Evolutionary conservation across 2,113 vertebrate genomes (phyloP).

Genomic region (Gadus macrocephalus): DNA sequence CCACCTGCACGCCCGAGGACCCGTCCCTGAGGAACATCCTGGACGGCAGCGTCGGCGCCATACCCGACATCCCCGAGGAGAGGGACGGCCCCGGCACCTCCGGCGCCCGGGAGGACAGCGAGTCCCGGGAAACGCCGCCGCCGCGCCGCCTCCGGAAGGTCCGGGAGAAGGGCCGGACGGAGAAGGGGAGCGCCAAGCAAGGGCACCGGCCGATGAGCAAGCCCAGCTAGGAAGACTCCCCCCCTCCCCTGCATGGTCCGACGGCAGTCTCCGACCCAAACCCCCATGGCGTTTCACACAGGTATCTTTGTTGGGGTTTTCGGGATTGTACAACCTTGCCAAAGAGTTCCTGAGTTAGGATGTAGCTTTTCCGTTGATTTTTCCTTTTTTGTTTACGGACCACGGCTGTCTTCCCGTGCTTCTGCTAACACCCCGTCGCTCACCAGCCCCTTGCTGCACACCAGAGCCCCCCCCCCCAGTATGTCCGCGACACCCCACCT

Average conservation of each 20-base stretch:
- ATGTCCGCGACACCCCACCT: too few relatives aligned
- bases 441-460: too few relatives aligned
- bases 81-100: conserved; percentile 69
- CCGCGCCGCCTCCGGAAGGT: conserved; percentile 72
- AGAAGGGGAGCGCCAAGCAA: conserved; percentile 67
- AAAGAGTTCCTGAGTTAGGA: conserved; percentile 49
- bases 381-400: too few relatives aligned
- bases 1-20: conserved; percentile 87
- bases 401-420: too few relatives aligned
- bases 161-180: conserved; percentile 68
- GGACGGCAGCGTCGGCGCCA: conserved; percentile 73
- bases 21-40: conserved; percentile 78
- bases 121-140: conserved; percentile 71
- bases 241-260: background rate
- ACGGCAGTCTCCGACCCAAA: background rate
- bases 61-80: conserved; percentile 73
- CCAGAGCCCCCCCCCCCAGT: too few relatives aligned
- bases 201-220: conserved; percentile 62
- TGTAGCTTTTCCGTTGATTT: too few relatives aligned
- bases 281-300: conserved; percentile 14
- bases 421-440: too few relatives aligned
- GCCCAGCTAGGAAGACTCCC: conserved; percentile 43
- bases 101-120: conserved; percentile 35
- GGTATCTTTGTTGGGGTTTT: conserved; percentile 52
- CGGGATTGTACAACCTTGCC: conserved; percentile 58